A percentile compares a stretch with the other conserved stretches of the same genome.
These are phyloP conservation scores for Harpegnathos saltator DNA, from an alignment of 1,140 invertebrate species.

Conservation along the genomic window DNA sequence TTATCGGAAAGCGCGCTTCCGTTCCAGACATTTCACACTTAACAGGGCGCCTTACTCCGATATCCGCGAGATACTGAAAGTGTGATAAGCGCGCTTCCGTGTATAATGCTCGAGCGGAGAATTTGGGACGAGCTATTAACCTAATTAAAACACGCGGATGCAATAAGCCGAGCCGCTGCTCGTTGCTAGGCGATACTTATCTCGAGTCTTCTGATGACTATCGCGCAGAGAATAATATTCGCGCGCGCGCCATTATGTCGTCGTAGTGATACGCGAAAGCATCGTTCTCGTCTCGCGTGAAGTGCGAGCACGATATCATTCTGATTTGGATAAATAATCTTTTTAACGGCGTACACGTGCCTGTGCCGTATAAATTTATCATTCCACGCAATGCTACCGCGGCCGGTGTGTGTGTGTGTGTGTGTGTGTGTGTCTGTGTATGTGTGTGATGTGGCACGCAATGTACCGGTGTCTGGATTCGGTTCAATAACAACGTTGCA, in stretches of 20 bases:
- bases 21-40: conserved; percentile 17
- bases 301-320: conserved; percentile 60
- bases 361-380: conserved; percentile 75
- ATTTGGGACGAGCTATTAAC: conserved; percentile 41
- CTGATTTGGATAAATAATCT: conserved; percentile 77
- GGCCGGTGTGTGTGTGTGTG: neutral
- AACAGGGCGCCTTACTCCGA: neutral
- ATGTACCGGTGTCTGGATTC: conserved; percentile 64
- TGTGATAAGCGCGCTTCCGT: neutral
- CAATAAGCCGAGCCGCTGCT: neutral
- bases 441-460: conserved; percentile 64
- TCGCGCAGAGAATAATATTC: conserved; percentile 30
- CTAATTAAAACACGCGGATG: conserved; percentile 60
- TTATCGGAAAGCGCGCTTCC: conserved; percentile 8
- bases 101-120: neutral
- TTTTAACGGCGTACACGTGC: conserved; percentile 74
- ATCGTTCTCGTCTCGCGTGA: conserved; percentile 40
- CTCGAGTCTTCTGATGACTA: conserved; percentile 49
- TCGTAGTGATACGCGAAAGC: conserved; percentile 36
- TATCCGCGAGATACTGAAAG: neutral
- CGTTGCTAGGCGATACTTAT: conserved; percentile 5
- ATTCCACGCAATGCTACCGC: conserved; percentile 67
- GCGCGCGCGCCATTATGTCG: neutral
- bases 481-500: conserved; percentile 68
- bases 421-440: conserved; percentile 9